Base-by-base conservation (phyloP, 2,113 vertebrate species). In the Salvelinus sp. region DNA sequence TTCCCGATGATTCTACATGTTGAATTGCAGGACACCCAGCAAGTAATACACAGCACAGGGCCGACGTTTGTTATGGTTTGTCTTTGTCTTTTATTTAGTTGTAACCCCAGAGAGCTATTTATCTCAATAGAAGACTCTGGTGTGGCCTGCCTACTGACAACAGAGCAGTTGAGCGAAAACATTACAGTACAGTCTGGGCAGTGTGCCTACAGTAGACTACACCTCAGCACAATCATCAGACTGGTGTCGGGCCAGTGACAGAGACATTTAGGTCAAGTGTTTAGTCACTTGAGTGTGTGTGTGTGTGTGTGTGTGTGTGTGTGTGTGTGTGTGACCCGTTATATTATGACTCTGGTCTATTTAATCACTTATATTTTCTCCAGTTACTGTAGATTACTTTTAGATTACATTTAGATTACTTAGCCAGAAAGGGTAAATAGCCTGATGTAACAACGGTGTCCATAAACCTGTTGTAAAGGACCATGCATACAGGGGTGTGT, bases 131-230 rank as follows among this genome's bases (percentile, higher is more conserved):
- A 44, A 44, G 9, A 44, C 38, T 38, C 38, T 38, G 74, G 76
- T n/a, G 83, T 82, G 86, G 83, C 81, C 87, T 66, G n/a, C 77
- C 74, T 28, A 6, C n/a, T 10, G n/a, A 76, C 75, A 77, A 76
- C 79, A 80, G 79, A 88, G 83, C 83, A 82, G 85, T 78, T 79
- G 83, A 85, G 83, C 80, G 79, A 84, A 88, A 88, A 84, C 79
- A 87, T 86, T 75, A 88, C 74, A 16, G 23, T n/a, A 14, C 70
- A 30, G 72, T 23, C 73, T 73, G 75, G 82, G 84, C 81, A 76
- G 20, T 2, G 64, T 81, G 85, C 84, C 80, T 75, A 73, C 50
- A 54, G 13, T 54, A 54, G 50, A 54, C 50, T 54, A 54, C 71
- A 70, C 85, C 74, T 82, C 74, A 78, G 83, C 76, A 80, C 85